Base-by-base conservation (phyloP, 2,113 vertebrate genomes). In the Tupaia chinensis region DNA sequence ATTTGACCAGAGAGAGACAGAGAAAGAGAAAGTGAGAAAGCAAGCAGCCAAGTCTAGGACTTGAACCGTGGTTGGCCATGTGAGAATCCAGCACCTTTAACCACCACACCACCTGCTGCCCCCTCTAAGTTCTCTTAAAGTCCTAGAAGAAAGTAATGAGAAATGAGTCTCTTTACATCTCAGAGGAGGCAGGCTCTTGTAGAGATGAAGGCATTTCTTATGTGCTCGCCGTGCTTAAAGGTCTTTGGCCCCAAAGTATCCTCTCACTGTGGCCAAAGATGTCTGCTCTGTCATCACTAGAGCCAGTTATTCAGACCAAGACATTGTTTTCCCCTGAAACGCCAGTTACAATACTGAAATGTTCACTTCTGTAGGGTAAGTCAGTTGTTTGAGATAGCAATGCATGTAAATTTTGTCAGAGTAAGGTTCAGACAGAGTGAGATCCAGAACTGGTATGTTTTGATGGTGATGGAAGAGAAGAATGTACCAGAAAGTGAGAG, bases 71-170 rank as follows among this genome's bases (percentile, higher is more conserved):
- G 44, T 44, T 44, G 44, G 44, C 44, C 44, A 44, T 44, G 44
- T 44, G 44, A 44, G 44, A 44, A 44, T 44, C 44, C 44, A 44
- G 44, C 44, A 44, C 3, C 44, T 44, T 44, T 44, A 44, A 44
- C 44, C 44, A 44, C 44, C 44, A 44, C 44, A 44, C 5, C 44
- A 44, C 44, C 44, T 44, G 44, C 44, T 44, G 44, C 44, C 44
- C 44, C 44, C 44, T 44, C 44, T 44, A 95, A 87, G 23, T 44
- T 93, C 32, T 87, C 29, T 79, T 76, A 22, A 91, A 69, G 79
- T 80, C 29, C 68, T 87, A 72, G 72, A 58, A 68, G 34, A 73
- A 34, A 91, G 32, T 58, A 94, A 56, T 73, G 92, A 91, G 79
- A 77, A 65, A 6, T 53, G 56, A 95, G 32, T 83, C 34, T 93